A percentile compares a stretch with the other conserved stretches of the same genome.
Evolutionary conservation across 2,888 invertebrate genomes (phyloP).

Genomic region (Pristionchus fissidentatus): DNA sequence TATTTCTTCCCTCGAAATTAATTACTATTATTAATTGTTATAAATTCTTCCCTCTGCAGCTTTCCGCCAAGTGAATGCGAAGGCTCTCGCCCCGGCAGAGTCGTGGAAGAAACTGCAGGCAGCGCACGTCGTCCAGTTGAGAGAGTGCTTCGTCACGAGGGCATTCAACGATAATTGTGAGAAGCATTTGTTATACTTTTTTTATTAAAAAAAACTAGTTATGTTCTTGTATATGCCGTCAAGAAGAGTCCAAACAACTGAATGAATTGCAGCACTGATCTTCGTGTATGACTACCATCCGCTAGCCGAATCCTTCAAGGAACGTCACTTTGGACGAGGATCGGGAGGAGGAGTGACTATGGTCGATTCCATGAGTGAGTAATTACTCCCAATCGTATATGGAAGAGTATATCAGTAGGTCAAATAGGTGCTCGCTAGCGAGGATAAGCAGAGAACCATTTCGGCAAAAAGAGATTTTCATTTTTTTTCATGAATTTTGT

Average conservation of each 20-base stretch:
- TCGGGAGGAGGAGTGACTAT: conserved; percentile 31
- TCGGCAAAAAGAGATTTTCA: too few relatives aligned
- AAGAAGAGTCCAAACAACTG: neutral
- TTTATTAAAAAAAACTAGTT: neutral
- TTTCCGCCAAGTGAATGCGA: conserved; percentile 86
- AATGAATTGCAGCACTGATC: conserved; percentile 84
- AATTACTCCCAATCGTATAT: neutral
- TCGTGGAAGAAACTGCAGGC: conserved; percentile 94
- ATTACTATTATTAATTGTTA: neutral
- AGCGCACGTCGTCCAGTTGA: conserved; percentile 91
- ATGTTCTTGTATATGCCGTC: neutral
- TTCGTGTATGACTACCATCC: conserved; percentile 97
- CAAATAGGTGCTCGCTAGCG: too few relatives aligned
- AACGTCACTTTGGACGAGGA: conserved; percentile 83
- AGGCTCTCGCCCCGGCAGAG: conserved; percentile 88
- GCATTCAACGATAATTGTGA: conserved; percentile 95
- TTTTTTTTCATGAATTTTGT: neutral
- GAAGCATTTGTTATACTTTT: conserved; percentile 74
- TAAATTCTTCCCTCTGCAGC: conserved; percentile 78
- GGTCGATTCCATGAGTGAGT: conserved; percentile 41
- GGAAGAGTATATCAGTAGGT: too few relatives aligned
- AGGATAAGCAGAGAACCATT: too few relatives aligned
- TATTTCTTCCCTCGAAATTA: too few relatives aligned
- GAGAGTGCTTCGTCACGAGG: conserved; percentile 92
- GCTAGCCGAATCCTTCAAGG: conserved; percentile 87